These are phyloP conservation scores for Xiphias gladius DNA, from an alignment of 2,113 vertebrate genomes.

Conservation along the genomic window DNA sequence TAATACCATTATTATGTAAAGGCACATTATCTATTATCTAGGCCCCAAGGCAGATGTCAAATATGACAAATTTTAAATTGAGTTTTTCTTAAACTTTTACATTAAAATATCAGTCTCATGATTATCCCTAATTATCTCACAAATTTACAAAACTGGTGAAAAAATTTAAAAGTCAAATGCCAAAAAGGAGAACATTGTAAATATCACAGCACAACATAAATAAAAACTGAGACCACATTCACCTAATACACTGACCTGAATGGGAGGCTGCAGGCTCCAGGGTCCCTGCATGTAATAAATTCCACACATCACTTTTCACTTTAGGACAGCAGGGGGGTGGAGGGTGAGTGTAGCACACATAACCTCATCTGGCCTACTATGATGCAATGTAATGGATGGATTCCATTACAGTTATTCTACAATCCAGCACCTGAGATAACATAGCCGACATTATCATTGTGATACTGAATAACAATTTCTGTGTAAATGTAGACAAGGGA, in stretches of 20 bases:
- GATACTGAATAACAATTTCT: neutral
- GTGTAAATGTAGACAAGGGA: neutral
- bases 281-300: constrained; percentile 17
- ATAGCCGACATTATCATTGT: neutral
- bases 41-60: neutral
- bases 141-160: neutral
- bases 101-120: no score
- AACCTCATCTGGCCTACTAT: neutral
- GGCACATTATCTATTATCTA: neutral
- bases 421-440: neutral
- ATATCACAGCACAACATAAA: neutral
- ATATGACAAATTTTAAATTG: neutral
- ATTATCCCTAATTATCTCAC: no score
- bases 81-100: neutral
- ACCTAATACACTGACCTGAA: constrained; percentile 21
- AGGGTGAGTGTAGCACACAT: neutral
- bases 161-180: neutral
- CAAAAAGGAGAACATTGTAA: neutral
- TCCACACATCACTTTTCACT: constrained; percentile 39
- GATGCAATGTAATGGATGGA: neutral
- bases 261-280: neutral
- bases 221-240: neutral
- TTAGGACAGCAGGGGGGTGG: neutral
- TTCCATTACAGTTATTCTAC: neutral
- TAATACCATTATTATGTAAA: neutral